These are phyloP conservation scores for Polydrusus cervinus DNA, from an alignment of 2,888 invertebrate species.

Conservation along the genomic window DNA sequence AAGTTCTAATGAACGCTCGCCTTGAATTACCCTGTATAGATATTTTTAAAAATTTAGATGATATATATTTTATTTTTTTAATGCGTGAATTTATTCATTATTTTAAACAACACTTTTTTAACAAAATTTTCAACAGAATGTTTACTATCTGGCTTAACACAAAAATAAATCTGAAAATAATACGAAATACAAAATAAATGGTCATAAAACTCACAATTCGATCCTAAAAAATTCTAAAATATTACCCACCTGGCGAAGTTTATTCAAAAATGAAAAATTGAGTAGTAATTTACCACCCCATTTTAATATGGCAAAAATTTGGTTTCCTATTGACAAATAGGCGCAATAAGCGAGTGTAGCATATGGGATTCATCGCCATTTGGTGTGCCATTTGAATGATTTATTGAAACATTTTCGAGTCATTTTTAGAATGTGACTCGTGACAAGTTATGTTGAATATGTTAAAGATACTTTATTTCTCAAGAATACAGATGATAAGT, in stretches of 20 bases:
- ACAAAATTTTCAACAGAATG: no score
- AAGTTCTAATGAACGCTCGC: no score
- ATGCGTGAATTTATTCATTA: no score
- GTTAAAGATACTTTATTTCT: background rate
- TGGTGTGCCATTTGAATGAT: slow-evolving; percentile 22
- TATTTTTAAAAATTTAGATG: no score
- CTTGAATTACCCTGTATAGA: no score
- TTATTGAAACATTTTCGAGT: slow-evolving; percentile 21
- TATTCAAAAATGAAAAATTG: slow-evolving; percentile 21
- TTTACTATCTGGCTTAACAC: no score
- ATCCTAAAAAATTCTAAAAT: background rate
- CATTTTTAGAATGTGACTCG: slow-evolving; percentile 11
- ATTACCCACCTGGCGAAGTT: slow-evolving; percentile 8
- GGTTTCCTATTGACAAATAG: slow-evolving; percentile 33
- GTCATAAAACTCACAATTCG: background rate
- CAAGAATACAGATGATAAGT: no score
- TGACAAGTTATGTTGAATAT: background rate
- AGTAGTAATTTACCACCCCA: slow-evolving; percentile 19
- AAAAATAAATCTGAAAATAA: background rate
- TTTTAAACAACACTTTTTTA: no score
- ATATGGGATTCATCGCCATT: slow-evolving; percentile 30
- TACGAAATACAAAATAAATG: background rate
- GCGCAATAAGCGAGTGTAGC: slow-evolving; percentile 24
- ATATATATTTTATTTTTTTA: no score
- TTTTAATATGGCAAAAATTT: slow-evolving; percentile 30